Evolutionary conservation across 2,797 vertebrate species (phyloP), one percentile per base, ranked within the genome.

Genomic region (Yasuhikotakia modesta): DNA sequence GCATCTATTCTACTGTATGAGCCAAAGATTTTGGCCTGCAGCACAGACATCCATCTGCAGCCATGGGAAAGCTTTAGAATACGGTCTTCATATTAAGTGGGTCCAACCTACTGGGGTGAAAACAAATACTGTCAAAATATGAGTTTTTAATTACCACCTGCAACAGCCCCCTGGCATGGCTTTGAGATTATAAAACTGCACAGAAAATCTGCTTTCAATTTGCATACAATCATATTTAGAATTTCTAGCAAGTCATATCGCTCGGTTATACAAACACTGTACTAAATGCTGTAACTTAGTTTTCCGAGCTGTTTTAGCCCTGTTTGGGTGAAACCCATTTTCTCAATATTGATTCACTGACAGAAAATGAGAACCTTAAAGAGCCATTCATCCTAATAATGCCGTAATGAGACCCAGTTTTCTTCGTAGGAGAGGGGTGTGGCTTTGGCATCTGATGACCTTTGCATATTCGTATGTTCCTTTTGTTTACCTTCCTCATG

Each of bases 71-170:
- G 22, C 67, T 14, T 19, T 53, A 50, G 32, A 70, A 43, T 43
- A 80, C 57, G 55, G 64, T 64, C 65, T 73, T 55, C 50, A 12
- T 66, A 32, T 57, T 48, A 68, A 68, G 39, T 68, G 24, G 52
- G 57, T 27, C n/a, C 32, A 78, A 19, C 46, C 57, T 35, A 67
- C 60, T 21, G 60, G 68, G 61, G 17, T 24, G 27, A 81, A 63
- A 76, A 50, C 76, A 74, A 81, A 73, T 61, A 66, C 66, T 68
- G 67, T 81, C 50, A 68, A 65, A 61, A 73, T 57, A 65, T 57
- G 64, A 61, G 8, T 76, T 73, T 66, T 81, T 76, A 73, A 81
- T 73, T 79, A 63, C 73, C 73, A 73, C 13, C 63, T 50, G 11
- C 30, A 50, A 70, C 24, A 66, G 53, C 24, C 76, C 30, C 16